A percentile compares a stretch with the other conserved stretches of the same genome.
Evolutionary conservation across 2,797 vertebrate genomes (phyloP).

Genomic region (Columba guinea): DNA sequence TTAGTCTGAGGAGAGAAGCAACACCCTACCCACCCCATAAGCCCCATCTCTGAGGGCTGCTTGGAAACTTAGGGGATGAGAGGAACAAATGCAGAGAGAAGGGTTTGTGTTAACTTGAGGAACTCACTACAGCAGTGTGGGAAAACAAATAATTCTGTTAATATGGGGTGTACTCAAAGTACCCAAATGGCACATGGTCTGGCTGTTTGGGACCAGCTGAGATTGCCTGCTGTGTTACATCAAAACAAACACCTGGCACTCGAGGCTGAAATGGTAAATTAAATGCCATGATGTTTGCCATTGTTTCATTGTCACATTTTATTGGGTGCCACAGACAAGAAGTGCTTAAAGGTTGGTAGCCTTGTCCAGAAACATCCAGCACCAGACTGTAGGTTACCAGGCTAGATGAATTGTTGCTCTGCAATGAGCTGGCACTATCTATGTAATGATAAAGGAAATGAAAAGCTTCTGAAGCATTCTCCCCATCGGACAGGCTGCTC

Average conservation of each 20-base stretch:
- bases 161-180: accelerated
- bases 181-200: background rate
- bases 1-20: background rate
- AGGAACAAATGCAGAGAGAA: background rate
- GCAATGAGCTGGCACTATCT: conserved; percentile 27
- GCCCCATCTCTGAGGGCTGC: background rate
- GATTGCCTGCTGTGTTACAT: background rate
- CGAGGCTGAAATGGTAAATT: background rate
- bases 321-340: background rate
- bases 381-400: background rate
- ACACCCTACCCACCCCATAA: background rate
- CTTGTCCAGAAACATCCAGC: conserved; percentile 24
- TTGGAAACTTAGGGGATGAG: background rate
- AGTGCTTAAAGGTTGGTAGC: conserved; percentile 22
- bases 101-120: background rate
- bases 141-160: background rate
- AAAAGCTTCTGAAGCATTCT: background rate
- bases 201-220: background rate
- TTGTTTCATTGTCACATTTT: background rate
- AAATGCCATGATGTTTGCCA: background rate
- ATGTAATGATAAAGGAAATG: conserved; percentile 33
- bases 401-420: background rate
- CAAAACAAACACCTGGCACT: background rate
- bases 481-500: background rate
- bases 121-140: background rate